Percentiles rank a stretch among this genome's conserved stretches.
Conservation (phyloP, 2,797 vertebrate species). For the Coracias cyanogaster region DNA sequence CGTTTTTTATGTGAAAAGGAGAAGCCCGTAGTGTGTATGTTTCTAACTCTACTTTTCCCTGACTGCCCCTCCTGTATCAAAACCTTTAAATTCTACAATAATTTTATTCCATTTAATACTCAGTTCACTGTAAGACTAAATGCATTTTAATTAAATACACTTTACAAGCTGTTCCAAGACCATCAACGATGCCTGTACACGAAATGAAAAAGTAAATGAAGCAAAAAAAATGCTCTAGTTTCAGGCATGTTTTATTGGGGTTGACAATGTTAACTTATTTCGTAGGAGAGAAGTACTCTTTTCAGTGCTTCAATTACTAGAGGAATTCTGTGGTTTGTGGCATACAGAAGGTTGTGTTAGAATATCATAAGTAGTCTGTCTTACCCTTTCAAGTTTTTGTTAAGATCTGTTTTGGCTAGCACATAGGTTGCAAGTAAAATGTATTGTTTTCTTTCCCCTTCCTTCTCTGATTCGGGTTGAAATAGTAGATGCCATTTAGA, state of each 20-base stretch:
- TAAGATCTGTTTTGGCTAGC: not conserved
- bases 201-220: constrained; percentile 31
- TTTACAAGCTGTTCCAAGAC: not conserved
- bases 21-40: accelerated
- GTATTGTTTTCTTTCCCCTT: not conserved
- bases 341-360: not conserved
- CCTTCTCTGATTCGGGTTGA: not conserved
- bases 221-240: not conserved
- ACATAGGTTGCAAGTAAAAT: not conserved
- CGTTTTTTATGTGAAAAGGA: not conserved
- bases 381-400: not conserved
- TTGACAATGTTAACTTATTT: constrained; percentile 1
- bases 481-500: not conserved
- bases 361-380: not conserved
- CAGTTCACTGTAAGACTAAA: not conserved
- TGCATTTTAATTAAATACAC: constrained; percentile 28
- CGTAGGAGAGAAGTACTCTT: not conserved
- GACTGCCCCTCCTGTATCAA: not conserved
- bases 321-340: not conserved
- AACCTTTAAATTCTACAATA: not conserved
- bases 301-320: not conserved
- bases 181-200: not conserved
- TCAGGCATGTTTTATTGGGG: not conserved
- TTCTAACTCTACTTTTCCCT: not conserved
- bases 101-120: constrained; percentile 1